A percentile compares a stretch with the other conserved stretches of the same genome.
Conservation (phyloP, 1,140 invertebrate species). For the Nylanderia fulva region DNA sequence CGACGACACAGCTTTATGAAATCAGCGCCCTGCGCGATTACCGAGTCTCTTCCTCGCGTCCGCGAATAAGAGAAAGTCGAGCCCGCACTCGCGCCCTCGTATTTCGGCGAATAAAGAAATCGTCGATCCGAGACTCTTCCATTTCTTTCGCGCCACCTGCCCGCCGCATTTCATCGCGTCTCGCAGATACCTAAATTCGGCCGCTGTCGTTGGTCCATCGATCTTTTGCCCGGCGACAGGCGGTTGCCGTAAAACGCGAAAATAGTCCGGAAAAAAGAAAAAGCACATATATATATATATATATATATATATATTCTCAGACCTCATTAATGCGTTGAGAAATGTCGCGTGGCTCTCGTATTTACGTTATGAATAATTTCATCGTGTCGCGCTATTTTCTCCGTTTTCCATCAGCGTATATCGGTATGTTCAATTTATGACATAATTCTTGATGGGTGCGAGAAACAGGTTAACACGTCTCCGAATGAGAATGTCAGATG, state of each 20-base stretch:
- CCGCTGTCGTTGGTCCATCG: constrained; percentile 37
- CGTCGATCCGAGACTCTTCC: constrained; percentile 61
- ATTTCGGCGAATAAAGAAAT: constrained; percentile 65
- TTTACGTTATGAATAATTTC: not conserved
- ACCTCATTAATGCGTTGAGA: constrained; percentile 9
- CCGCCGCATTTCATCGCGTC: constrained; percentile 47
- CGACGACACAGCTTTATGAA: constrained; percentile 72
- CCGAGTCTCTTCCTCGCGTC: constrained; percentile 35
- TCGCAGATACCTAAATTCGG: constrained; percentile 43
- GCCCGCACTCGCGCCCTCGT: not conserved
- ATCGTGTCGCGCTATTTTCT: not conserved
- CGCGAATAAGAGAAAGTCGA: constrained; percentile 62
- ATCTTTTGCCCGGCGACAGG: constrained; percentile 34
- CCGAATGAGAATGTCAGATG: constrained; percentile 10
- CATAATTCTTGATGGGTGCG: not conserved
- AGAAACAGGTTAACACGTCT: not conserved
- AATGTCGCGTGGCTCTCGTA: constrained; percentile 6
- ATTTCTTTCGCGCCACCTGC: constrained; percentile 62
- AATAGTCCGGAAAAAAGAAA: constrained; percentile 7
- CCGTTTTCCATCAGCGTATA: not conserved
- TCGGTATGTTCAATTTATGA: constrained; percentile 12
- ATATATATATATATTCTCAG: not conserved
- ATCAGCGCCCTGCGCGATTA: constrained; percentile 54
- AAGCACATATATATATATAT: too few relatives aligned
- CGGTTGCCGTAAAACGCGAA: constrained; percentile 30